Base-by-base conservation (phyloP, 1,140 invertebrate species). In the Drosophila virilis region DNA sequence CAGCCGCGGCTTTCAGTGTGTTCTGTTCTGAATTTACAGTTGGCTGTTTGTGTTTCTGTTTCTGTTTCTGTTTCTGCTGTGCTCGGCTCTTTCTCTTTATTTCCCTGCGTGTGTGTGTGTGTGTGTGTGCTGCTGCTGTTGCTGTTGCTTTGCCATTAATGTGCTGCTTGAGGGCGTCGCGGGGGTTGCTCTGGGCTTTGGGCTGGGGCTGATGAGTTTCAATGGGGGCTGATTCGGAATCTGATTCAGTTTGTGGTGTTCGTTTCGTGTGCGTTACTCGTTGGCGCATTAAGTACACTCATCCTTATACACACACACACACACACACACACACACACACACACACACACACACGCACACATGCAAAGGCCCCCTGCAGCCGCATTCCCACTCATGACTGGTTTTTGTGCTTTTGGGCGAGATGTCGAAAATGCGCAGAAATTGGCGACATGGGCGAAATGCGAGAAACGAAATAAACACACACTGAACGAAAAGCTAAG, bases 241-340 rank as follows among this genome's bases (percentile, higher is more conserved):
- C 66, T 73, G 80, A 81, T 78, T 82, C 62, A 65, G 61, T 65
- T 70, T 54, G 46, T 51, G 46, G 42, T 37, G 35, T 42, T 45
- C 67, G 67, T 77, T 74, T 83, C 67, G 74, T 85, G 70, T 85
- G 78, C 74, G 81, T 69, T 78, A 64, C 78, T 86, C 75, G 83
- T 86, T 86, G 82, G 67, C 83, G 83, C 83, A 88, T 86, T 86
- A 82, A 82, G 82, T 78, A 78, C 72, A 71, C 61, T 70, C 60
- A 66, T 74, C 52, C 70, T 46, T 32, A 6, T 48, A 45, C 37
- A 54, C 12, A 57, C 35, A 42, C 22, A 40, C 35, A 22, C 28
- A 15, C 42, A 50, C 33, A 70, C 40, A 57, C 40, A 62, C 50
- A 61, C 15, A 12, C 13, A 46, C 46, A 22, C 13, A 46, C 17